Conservation (phyloP, 2,113 vertebrate species). For the Bambusicola thoracicus region DNA sequence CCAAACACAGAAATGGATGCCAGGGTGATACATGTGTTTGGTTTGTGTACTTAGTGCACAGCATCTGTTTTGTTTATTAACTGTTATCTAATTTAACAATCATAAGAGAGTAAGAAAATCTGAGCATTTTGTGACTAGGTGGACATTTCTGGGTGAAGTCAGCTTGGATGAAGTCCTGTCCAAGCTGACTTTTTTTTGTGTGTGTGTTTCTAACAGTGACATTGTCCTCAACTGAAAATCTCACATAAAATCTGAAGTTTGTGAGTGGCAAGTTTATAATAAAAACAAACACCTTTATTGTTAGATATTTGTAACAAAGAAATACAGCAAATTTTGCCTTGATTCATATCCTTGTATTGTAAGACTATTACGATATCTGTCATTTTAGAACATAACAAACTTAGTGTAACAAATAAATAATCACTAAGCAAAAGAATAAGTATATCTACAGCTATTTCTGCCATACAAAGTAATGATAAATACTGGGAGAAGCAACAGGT, state of each 20-base stretch:
- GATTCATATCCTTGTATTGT: background rate
- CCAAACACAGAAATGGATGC: background rate
- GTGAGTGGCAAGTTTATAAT: background rate
- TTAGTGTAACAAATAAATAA: background rate
- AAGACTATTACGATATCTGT: background rate
- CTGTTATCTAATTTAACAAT: background rate
- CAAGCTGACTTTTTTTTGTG: background rate
- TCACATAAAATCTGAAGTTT: background rate
- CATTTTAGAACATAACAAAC: background rate
- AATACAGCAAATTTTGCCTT: background rate
- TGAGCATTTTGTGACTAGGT: background rate
- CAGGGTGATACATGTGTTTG: background rate
- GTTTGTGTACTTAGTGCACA: background rate
- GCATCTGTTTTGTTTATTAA: background rate
- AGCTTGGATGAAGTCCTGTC: background rate
- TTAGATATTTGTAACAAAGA: background rate
- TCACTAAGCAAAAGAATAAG: background rate
- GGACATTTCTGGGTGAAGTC: background rate
- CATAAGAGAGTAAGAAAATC: background rate
- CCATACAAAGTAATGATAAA: background rate
- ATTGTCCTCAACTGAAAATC: background rate
- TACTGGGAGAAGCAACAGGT: background rate
- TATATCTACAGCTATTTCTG: background rate
- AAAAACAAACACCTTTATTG: background rate
- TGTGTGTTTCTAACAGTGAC: background rate